A percentile compares a stretch with the other conserved stretches of the same genome.
phyloP scores from a whole-genome alignment of 2,797 vertebrate species.

The Tamandua tetradactyla region DNA sequence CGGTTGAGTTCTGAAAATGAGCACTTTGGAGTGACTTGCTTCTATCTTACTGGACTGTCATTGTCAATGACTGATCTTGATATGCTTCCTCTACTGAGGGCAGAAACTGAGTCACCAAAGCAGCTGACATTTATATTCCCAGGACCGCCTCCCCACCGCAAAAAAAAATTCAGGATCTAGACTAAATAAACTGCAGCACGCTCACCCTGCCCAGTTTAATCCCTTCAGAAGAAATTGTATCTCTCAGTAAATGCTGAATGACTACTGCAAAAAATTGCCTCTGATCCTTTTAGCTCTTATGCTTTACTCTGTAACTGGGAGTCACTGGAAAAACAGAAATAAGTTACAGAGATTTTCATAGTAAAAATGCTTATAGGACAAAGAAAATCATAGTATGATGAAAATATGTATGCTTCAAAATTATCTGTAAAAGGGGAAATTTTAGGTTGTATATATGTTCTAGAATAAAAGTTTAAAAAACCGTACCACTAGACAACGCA shows the following conservation, averaged over 20 bases:
- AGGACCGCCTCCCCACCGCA: neutral
- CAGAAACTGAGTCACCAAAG: neutral
- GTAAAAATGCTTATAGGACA: neutral
- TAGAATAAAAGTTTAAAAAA: no score
- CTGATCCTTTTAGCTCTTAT: slow-evolving; percentile 1
- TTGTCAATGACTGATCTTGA: neutral
- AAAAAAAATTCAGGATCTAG: neutral
- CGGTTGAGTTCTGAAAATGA: neutral
- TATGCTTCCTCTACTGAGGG: neutral
- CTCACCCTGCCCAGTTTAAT: neutral
- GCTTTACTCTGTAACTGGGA: neutral
- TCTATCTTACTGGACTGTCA: neutral
- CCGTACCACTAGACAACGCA: no score
- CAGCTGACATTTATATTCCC: neutral
- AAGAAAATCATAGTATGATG: neutral
- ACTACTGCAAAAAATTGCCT: neutral
- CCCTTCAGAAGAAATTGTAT: neutral
- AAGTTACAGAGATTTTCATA: slow-evolving; percentile 9
- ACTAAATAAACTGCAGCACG: neutral
- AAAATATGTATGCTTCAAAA: neutral
- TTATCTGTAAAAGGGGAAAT: neutral
- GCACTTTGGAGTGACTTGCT: neutral
- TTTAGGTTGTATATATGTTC: no score
- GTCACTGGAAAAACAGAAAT: slow-evolving; percentile 26
- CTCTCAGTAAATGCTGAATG: neutral